phyloP scores from a whole-genome alignment of 1,140 invertebrate genomes.

The Dendrolimus kikuchii region DNA sequence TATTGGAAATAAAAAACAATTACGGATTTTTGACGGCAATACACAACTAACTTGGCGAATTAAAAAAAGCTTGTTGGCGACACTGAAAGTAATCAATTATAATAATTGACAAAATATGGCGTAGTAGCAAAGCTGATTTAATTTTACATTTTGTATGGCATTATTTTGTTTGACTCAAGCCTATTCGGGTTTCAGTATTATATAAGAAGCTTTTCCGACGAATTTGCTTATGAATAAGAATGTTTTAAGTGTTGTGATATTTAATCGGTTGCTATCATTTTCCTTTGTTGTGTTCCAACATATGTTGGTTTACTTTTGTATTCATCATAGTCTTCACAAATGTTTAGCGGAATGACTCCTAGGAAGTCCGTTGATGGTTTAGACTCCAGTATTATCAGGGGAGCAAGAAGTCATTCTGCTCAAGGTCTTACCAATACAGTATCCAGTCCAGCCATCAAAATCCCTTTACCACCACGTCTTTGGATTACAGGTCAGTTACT shows the following conservation, averaged over 20 bases:
- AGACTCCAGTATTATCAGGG: constrained; percentile 19
- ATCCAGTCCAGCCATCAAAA: constrained; percentile 53
- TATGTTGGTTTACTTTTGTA: constrained; percentile 28
- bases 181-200: constrained; percentile 52
- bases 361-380: constrained; percentile 23
- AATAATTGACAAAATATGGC: constrained; percentile 30
- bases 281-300: constrained; percentile 28
- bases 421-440: constrained; percentile 44
- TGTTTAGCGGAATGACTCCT: constrained; percentile 38
- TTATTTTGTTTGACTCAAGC: constrained; percentile 43
- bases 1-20: too few species aligned
- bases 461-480: constrained; percentile 60
- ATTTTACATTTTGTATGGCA: constrained; percentile 44
- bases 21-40: too few species aligned
- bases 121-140: constrained; percentile 50
- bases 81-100: too few species aligned
- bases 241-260: constrained; percentile 19
- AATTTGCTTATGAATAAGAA: constrained; percentile 26
- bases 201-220: constrained; percentile 20
- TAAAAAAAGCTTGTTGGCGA: too few species aligned
- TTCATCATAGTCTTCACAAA: constrained; percentile 9
- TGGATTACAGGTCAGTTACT: constrained; percentile 57
- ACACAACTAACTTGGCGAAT: too few species aligned
- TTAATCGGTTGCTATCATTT: constrained; percentile 24
- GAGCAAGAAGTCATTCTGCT: constrained; percentile 50